phyloP scores from a whole-genome alignment of 1,140 invertebrate genomes.

The Lepidurus arcticus region DNA sequence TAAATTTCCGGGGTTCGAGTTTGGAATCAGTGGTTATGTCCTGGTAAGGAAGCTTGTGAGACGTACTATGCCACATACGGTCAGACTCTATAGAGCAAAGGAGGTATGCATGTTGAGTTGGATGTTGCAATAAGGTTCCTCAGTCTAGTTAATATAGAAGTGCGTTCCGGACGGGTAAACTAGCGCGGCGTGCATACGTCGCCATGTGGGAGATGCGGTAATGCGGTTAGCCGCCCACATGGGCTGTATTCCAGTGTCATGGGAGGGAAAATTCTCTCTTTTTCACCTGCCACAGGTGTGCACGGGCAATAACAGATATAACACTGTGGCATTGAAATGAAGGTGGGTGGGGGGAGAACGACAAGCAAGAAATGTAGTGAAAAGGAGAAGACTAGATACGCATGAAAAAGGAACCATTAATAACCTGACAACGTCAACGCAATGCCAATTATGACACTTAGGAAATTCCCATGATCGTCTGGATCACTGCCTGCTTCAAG shows the following conservation, averaged over 20 bases:
- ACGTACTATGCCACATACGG: too few relatives aligned
- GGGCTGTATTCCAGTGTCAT: not conserved
- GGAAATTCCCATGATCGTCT: not conserved
- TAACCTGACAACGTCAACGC: slow-evolving; percentile 5
- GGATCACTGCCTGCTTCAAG: not conserved
- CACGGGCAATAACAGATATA: not conserved
- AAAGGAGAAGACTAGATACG: not conserved
- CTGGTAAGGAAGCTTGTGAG: not conserved
- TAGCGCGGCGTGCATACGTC: too few relatives aligned
- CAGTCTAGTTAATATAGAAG: too few relatives aligned
- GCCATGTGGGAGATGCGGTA: too few relatives aligned
- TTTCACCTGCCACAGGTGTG: not conserved
- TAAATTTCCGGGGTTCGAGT: not conserved
- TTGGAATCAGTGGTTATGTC: not conserved
- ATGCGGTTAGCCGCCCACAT: not conserved
- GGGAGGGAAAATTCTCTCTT: not conserved
- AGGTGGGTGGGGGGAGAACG: not conserved
- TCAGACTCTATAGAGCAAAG: too few relatives aligned
- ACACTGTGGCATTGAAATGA: not conserved
- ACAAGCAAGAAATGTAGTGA: not conserved
- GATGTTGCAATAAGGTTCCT: too few relatives aligned
- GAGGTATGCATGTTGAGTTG: too few relatives aligned
- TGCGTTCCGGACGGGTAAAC: too few relatives aligned
- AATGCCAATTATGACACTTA: not conserved
- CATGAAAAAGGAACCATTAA: not conserved